Conservation (phyloP, 2,113 vertebrate genomes). For the Dasypus novemcinctus region DNA sequence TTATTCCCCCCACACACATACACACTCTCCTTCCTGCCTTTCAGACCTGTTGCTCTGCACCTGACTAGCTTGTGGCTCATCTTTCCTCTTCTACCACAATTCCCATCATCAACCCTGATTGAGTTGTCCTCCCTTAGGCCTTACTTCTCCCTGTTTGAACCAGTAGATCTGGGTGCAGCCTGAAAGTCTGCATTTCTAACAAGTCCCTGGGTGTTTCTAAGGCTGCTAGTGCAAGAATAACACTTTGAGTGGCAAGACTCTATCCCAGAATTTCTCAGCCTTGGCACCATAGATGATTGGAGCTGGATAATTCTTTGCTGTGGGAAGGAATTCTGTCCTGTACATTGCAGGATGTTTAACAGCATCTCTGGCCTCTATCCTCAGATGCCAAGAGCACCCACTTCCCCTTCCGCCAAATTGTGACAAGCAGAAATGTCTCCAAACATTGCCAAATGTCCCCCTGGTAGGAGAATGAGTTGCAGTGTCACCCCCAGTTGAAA, state of each 20-base stretch:
- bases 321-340: not conserved
- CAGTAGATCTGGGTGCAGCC: not conserved
- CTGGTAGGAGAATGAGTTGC: accelerated
- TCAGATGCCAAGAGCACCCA: not conserved
- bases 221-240: not conserved
- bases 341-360: not conserved
- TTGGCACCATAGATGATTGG: not conserved
- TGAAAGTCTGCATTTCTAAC: not conserved
- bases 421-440: not conserved
- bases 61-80: not conserved
- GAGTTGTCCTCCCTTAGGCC: not conserved
- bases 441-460: not conserved
- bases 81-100: not conserved
- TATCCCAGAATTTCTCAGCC: not conserved
- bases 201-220: not conserved
- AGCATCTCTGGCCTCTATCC: not conserved
- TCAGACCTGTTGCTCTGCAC: not conserved
- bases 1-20: not conserved
- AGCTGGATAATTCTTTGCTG: not conserved
- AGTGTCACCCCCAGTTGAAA: not conserved
- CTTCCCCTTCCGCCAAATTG: not conserved
- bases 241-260: not conserved
- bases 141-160: not conserved
- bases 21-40: not conserved
- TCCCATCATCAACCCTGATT: not conserved